A percentile compares a stretch with the other conserved stretches of the same genome.
These are phyloP conservation scores for Maniola jurtina DNA, from an alignment of 1,140 invertebrate species.

Conservation along the genomic window DNA sequence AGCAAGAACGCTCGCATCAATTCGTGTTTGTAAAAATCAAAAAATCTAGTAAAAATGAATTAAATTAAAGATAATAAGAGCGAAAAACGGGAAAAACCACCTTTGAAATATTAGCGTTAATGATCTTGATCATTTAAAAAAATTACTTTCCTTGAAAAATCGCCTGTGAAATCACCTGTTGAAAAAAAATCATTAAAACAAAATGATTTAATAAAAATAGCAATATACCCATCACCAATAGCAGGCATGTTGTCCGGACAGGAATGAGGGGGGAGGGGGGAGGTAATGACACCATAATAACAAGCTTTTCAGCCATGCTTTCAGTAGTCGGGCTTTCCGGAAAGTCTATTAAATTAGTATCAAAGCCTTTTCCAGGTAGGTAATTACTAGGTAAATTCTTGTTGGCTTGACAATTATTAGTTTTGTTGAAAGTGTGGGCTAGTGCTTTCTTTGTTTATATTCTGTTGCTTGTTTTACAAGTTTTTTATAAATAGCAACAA, in stretches of 20 bases:
- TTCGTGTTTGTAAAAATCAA: neutral
- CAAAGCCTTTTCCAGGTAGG: conserved; percentile 6
- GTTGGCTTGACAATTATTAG: conserved; percentile 12
- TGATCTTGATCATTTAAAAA: no score
- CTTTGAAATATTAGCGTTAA: no score
- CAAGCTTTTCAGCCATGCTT: conserved; percentile 24
- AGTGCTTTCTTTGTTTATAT: neutral
- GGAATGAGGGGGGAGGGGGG: neutral
- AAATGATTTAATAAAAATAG: no score
- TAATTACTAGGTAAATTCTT: conserved; percentile 21
- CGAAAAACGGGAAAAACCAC: no score
- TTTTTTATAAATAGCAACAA: neutral
- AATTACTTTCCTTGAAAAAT: no score
- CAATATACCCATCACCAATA: neutral
- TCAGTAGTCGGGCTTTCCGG: conserved; percentile 22
- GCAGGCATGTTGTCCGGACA: conserved; percentile 3
- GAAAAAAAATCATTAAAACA: no score
- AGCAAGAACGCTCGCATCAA: neutral
- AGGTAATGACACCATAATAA: conserved; percentile 30
- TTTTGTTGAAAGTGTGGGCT: neutral
- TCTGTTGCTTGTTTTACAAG: neutral
- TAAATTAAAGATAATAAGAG: no score
- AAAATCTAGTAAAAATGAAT: no score
- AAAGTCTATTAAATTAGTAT: conserved; percentile 24
- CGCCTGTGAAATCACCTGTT: no score